These are phyloP conservation scores for Sylvia atricapilla DNA, from an alignment of 2,113 vertebrate genomes.

Conservation along the genomic window DNA sequence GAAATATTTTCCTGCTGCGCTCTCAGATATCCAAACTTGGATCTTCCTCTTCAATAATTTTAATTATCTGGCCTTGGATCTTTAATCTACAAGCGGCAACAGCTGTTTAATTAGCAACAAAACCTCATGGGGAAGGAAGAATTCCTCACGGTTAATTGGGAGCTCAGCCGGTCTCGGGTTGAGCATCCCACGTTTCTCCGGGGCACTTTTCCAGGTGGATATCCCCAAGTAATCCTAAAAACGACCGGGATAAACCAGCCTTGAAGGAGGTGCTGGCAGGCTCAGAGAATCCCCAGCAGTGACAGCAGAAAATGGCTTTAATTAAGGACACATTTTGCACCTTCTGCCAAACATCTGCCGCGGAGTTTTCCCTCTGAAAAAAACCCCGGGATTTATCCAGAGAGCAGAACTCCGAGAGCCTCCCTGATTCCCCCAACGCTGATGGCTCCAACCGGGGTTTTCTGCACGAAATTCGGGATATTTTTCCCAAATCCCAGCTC, in stretches of 20 bases:
- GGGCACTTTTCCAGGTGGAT: neutral
- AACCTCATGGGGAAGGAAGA: fast-evolving
- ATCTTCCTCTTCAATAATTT: neutral
- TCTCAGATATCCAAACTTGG: neutral
- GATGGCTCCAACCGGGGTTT: neutral
- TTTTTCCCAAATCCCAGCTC: neutral
- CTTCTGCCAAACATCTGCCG: neutral
- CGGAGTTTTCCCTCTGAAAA: neutral
- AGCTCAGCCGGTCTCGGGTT: neutral
- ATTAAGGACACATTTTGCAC: neutral
- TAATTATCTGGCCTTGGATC: neutral
- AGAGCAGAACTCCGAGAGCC: neutral
- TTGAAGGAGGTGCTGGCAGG: fast-evolving
- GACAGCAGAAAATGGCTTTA: neutral
- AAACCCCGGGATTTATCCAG: neutral
- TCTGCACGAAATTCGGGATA: neutral
- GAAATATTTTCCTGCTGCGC: neutral
- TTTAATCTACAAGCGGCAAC: too few relatives aligned
- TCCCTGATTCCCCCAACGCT: neutral
- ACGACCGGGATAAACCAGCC: fast-evolving
- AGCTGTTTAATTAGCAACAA: neutral
- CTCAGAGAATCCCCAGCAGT: neutral
- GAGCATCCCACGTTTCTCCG: neutral
- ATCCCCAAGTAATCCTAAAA: neutral
- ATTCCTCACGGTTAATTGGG: fast-evolving